phyloP scores from a whole-genome alignment of 2,113 vertebrate genomes.

The Elaphurus davidianus region DNA sequence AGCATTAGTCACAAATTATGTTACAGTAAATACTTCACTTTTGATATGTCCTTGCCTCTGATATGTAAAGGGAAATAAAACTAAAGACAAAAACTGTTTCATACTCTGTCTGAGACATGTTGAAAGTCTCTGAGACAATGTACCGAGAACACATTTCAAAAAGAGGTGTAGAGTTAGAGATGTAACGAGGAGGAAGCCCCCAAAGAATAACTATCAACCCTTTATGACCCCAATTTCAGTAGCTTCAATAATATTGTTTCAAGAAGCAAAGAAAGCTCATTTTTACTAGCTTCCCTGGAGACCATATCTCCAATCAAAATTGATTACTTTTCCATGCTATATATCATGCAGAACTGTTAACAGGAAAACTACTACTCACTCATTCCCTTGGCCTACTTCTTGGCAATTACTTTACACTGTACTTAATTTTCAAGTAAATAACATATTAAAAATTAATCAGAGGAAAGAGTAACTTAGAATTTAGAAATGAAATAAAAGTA shows the following conservation, averaged over 20 bases:
- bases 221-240: conserved; percentile 48
- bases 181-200: neutral
- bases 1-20: neutral
- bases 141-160: neutral
- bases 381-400: conserved; percentile 45
- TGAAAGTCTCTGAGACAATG: neutral
- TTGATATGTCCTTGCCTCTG: neutral
- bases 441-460: conserved; percentile 66
- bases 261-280: conserved; percentile 53
- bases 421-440: conserved; percentile 73
- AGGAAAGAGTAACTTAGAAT: conserved; percentile 36
- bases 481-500: conserved; percentile 33
- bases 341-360: conserved; percentile 42
- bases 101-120: neutral
- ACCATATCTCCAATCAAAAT: conserved; percentile 60
- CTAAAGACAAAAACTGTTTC: neutral
- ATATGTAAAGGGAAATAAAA: neutral
- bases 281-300: conserved; percentile 46
- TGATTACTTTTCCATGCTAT: conserved; percentile 54
- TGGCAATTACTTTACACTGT: conserved; percentile 18
- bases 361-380: conserved; percentile 37
- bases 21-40: neutral
- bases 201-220: conserved; percentile 36
- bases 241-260: conserved; percentile 38
- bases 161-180: neutral